Percentiles rank a stretch among this genome's conserved stretches.
These are phyloP conservation scores for Melieria picta DNA, from an alignment of 2,888 invertebrate genomes.

Conservation along the genomic window DNA sequence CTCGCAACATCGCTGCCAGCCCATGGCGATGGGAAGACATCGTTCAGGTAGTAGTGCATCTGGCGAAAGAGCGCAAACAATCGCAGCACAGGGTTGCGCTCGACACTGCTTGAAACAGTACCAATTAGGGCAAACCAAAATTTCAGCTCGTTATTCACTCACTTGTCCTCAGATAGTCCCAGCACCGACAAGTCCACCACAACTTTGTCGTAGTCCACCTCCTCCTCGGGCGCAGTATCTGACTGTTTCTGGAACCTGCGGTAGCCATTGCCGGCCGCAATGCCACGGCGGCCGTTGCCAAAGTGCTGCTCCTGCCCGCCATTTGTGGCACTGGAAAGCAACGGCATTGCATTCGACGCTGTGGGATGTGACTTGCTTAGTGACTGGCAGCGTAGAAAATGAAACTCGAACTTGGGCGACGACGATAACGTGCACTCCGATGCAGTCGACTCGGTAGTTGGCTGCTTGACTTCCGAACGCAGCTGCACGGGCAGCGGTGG, in stretches of 20 bases:
- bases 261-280: not conserved
- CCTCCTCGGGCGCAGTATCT: not conserved
- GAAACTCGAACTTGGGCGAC: constrained; percentile 41
- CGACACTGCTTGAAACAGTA: constrained; percentile 38
- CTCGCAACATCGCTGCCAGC: not conserved
- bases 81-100: constrained; percentile 44
- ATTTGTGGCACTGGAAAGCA: constrained; percentile 9
- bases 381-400: constrained; percentile 32
- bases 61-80: constrained; percentile 49
- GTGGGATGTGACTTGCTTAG: not conserved
- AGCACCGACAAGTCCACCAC: constrained; percentile 38
- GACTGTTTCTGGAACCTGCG: constrained; percentile 26
- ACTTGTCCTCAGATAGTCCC: constrained; percentile 44
- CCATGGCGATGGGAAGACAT: constrained; percentile 43
- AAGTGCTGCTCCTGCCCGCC: not conserved
- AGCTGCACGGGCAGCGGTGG: not conserved
- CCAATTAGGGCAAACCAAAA: not conserved
- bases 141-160: constrained; percentile 32
- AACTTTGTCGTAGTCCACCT: constrained; percentile 37
- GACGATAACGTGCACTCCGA: not conserved
- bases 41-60: constrained; percentile 49
- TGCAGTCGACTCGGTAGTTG: not conserved
- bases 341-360: constrained; percentile 12
- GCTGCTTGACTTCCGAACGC: no score
- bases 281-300: constrained; percentile 50